A percentile compares a stretch with the other conserved stretches of the same genome.
phyloP scores from a whole-genome alignment of 2,113 vertebrate species.

The Stomatorhinus ivindoensis region DNA sequence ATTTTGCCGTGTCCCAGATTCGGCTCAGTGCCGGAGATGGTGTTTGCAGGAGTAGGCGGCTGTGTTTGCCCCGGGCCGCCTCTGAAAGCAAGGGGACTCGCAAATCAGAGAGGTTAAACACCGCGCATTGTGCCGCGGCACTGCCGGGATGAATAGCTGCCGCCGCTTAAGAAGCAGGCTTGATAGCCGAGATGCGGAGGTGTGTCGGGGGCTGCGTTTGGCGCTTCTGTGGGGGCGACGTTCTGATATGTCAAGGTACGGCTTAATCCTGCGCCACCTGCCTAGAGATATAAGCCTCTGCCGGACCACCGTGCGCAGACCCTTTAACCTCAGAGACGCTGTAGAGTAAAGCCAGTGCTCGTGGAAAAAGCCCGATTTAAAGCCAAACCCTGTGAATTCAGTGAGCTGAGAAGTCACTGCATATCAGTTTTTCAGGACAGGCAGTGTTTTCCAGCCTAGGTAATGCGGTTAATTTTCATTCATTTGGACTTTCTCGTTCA shows the following conservation, averaged over 20 bases:
- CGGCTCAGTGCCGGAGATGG: not conserved
- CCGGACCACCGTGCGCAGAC: not conserved
- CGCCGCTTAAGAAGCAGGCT: not conserved
- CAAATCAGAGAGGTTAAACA: not conserved
- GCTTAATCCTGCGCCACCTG: not conserved
- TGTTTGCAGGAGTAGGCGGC: not conserved
- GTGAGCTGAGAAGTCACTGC: not conserved
- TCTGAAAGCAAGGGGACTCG: not conserved
- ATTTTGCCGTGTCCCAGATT: not conserved
- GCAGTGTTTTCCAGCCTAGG: not conserved
- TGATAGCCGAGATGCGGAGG: not conserved
- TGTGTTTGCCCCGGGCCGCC: not conserved
- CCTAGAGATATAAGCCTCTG: not conserved
- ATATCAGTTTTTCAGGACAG: not conserved
- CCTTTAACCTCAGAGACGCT: not conserved
- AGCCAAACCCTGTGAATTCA: not conserved
- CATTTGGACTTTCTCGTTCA: not conserved
- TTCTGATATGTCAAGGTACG: not conserved
- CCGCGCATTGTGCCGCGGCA: not conserved
- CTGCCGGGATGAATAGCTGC: not conserved
- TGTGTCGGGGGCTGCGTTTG: not conserved
- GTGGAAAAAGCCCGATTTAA: not conserved
- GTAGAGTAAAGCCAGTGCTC: not conserved
- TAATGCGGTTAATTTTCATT: not conserved
- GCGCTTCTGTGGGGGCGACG: not conserved